Conservation (phyloP, 2,888 invertebrate species). For the Drosophila dives region DNA sequence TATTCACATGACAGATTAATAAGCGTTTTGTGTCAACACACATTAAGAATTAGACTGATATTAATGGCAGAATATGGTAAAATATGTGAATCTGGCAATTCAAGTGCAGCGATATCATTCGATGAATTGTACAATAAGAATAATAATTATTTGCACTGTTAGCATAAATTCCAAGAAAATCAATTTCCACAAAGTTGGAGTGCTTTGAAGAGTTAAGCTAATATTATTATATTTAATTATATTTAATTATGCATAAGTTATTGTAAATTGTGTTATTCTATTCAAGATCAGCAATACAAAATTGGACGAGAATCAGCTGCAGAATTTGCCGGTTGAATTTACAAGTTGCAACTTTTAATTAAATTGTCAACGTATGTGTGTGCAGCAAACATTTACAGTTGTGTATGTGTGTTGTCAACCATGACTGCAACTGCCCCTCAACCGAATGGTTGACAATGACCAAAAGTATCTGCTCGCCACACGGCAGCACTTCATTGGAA, state of each 20-base stretch:
- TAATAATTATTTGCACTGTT: not conserved
- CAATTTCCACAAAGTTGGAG: slow-evolving; percentile 19
- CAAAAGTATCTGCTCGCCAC: slow-evolving; percentile 16
- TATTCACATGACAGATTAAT: slow-evolving; percentile 6
- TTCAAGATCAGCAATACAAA: not conserved
- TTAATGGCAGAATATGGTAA: slow-evolving; percentile 8
- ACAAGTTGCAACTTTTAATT: slow-evolving; percentile 28
- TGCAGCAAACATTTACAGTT: not conserved
- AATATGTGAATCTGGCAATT: slow-evolving; percentile 18
- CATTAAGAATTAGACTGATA: not conserved
- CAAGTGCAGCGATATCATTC: slow-evolving; percentile 2
- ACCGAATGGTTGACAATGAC: slow-evolving; percentile 28
- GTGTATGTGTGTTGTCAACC: slow-evolving; percentile 20
- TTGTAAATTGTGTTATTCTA: not conserved
- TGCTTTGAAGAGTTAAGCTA: not conserved
- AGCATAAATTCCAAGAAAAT: not conserved
- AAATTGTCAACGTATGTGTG: slow-evolving; percentile 16
- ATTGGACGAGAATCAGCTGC: not conserved
- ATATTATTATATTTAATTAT: not conserved
- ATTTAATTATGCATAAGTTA: not conserved
- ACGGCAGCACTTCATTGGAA: slow-evolving; percentile 31
- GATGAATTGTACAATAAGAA: not conserved
- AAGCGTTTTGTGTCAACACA: slow-evolving; percentile 19
- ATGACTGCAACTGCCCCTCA: slow-evolving; percentile 16
- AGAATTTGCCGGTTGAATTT: slow-evolving; percentile 14